These are phyloP conservation scores for Ellobium chinense DNA, from an alignment of 2,888 invertebrate species.

Conservation along the genomic window DNA sequence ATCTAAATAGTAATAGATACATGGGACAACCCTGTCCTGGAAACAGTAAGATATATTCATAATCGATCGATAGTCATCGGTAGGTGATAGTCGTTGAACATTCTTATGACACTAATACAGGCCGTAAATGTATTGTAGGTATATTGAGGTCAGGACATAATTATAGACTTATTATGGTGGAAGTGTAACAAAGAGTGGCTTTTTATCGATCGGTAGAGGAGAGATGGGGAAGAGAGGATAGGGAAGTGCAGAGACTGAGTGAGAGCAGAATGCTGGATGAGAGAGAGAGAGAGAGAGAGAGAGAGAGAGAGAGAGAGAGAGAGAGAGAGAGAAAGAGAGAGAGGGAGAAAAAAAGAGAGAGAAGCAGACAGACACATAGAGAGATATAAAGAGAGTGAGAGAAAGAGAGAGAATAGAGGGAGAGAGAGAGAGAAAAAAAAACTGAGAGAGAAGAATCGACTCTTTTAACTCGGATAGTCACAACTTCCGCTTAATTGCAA, in stretches of 20 bases:
- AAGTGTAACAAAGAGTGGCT: neutral
- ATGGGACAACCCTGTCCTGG: too few species aligned
- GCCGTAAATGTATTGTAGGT: too few species aligned
- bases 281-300: neutral
- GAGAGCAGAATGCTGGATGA: neutral
- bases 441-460: neutral
- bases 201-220: too few species aligned
- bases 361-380: conserved; percentile 8
- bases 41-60: too few species aligned
- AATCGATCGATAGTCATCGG: too few species aligned
- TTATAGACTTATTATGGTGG: too few species aligned
- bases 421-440: neutral
- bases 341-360: conserved; percentile 18
- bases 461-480: too few species aligned
- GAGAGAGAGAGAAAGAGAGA: conserved; percentile 7
- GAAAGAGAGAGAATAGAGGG: neutral
- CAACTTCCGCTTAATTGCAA: too few species aligned
- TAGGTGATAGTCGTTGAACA: too few species aligned
- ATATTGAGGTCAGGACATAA: too few species aligned
- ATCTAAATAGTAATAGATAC: too few species aligned
- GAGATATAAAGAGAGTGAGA: neutral
- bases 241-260: neutral
- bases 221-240: neutral
- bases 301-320: neutral
- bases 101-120: too few species aligned